Evolutionary conservation across 2,888 invertebrate species (phyloP).

Genomic region (Netelia fuscicornis): DNA sequence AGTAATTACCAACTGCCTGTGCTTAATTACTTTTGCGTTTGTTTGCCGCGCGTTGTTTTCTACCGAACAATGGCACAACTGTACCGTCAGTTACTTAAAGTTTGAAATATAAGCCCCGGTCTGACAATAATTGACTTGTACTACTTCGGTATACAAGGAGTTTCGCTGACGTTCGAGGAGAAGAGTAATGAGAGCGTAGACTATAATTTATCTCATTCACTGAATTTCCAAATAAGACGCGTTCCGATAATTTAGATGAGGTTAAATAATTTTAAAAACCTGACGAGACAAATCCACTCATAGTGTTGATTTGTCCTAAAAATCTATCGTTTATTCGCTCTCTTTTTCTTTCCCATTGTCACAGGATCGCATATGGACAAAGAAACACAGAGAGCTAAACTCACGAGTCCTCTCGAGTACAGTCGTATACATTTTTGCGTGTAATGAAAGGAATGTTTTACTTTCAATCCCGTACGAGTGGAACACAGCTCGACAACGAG

Average conservation of each 20-base stretch:
- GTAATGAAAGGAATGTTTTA: slow-evolving; percentile 71
- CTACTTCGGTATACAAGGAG: slow-evolving; percentile 28
- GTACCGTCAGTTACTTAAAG: slow-evolving; percentile 21
- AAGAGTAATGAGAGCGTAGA: background rate
- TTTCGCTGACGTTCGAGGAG: background rate
- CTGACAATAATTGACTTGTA: slow-evolving; percentile 59
- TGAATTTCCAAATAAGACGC: background rate
- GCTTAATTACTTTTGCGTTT: slow-evolving; percentile 41
- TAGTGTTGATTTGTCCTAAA: background rate
- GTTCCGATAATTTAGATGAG: background rate
- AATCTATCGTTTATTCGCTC: slow-evolving; percentile 27
- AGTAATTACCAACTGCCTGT: slow-evolving; percentile 26
- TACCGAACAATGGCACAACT: slow-evolving; percentile 29
- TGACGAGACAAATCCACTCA: background rate
- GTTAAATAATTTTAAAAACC: background rate
- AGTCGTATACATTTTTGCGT: slow-evolving; percentile 66
- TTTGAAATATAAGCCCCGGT: slow-evolving; percentile 44
- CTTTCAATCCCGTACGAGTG: slow-evolving; percentile 69
- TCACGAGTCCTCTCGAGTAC: slow-evolving; percentile 5
- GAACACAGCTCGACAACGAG: slow-evolving; percentile 32
- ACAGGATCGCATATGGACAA: background rate
- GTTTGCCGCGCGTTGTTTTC: slow-evolving; percentile 20
- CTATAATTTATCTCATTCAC: slow-evolving; percentile 7
- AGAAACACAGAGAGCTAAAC: background rate
- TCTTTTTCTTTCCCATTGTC: slow-evolving; percentile 12